Percentiles rank a stretch among this genome's conserved stretches.
These are phyloP conservation scores for Drosophila neotestacea DNA, from an alignment of 2,888 invertebrate genomes.

Conservation along the genomic window DNA sequence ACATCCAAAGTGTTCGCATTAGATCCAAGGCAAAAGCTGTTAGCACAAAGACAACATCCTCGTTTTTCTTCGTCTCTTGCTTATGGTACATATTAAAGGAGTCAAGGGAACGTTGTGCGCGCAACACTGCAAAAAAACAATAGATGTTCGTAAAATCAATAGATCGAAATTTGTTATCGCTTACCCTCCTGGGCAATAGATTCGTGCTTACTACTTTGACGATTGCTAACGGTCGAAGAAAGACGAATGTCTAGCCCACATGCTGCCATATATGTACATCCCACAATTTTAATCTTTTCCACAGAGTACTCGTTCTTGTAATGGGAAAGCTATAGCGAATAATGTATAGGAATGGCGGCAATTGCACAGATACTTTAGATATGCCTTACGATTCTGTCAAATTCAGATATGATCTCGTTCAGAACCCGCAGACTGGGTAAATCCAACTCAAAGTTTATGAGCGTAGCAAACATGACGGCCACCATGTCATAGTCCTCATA, in stretches of 20 bases:
- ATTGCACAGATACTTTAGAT: background rate
- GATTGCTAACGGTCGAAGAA: background rate
- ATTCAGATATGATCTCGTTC: conserved; percentile 96
- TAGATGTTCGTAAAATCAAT: background rate
- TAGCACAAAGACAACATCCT: conserved; percentile 88
- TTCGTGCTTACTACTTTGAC: background rate
- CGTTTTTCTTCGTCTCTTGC: conserved; percentile 57
- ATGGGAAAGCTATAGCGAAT: conserved; percentile 48
- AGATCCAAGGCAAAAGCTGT: conserved; percentile 86
- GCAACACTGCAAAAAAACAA: conserved; percentile 4
- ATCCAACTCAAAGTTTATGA: conserved; percentile 91
- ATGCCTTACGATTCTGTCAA: conserved; percentile 89
- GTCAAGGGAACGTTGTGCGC: conserved; percentile 20
- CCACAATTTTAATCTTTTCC: conserved; percentile 98
- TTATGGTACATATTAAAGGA: background rate
- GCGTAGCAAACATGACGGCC: conserved; percentile 97
- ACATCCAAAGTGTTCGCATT: conserved; percentile 88
- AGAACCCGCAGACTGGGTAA: conserved; percentile 89
- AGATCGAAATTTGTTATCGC: background rate
- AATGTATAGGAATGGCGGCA: background rate
- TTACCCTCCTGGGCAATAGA: conserved; percentile 39
- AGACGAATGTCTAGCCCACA: conserved; percentile 93
- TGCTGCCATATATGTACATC: conserved; percentile 98
- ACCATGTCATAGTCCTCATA: conserved; percentile 95
- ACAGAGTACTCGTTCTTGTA: conserved; percentile 88